phyloP scores from a whole-genome alignment of 2,113 vertebrate species.

The Hypanus sabinus region DNA sequence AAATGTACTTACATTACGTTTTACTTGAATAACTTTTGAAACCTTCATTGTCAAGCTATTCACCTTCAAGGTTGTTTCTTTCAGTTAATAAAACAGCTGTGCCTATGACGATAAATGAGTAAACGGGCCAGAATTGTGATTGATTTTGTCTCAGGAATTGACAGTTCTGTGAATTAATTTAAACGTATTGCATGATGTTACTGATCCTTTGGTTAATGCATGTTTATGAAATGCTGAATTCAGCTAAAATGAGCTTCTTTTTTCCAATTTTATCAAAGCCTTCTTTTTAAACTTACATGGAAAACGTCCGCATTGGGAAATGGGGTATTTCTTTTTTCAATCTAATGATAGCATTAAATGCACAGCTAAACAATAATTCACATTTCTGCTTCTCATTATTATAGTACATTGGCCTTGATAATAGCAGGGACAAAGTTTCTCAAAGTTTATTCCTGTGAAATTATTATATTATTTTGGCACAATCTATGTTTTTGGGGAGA shows the following conservation, averaged over 20 bases:
- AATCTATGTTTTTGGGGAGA: background rate
- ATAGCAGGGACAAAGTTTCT: background rate
- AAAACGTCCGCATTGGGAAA: background rate
- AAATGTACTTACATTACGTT: background rate
- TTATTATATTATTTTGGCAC: background rate
- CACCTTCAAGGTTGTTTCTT: constrained; percentile 17
- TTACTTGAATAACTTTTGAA: constrained; percentile 24
- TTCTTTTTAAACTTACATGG: too few relatives aligned
- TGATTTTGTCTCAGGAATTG: background rate
- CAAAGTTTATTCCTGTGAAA: background rate
- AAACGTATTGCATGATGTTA: background rate
- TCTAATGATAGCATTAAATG: background rate
- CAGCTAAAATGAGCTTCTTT: background rate
- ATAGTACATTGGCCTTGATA: background rate
- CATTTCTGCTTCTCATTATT: background rate
- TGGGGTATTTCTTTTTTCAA: background rate
- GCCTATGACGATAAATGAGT: background rate
- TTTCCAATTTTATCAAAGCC: background rate
- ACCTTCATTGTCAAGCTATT: constrained; percentile 17
- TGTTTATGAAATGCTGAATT: background rate
- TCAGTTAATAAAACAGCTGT: background rate
- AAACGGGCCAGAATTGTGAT: background rate
- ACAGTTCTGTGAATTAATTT: background rate
- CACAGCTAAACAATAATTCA: background rate
- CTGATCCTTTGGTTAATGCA: background rate